Conservation (phyloP, 1,140 invertebrate species). For the Lethrus apterus region DNA sequence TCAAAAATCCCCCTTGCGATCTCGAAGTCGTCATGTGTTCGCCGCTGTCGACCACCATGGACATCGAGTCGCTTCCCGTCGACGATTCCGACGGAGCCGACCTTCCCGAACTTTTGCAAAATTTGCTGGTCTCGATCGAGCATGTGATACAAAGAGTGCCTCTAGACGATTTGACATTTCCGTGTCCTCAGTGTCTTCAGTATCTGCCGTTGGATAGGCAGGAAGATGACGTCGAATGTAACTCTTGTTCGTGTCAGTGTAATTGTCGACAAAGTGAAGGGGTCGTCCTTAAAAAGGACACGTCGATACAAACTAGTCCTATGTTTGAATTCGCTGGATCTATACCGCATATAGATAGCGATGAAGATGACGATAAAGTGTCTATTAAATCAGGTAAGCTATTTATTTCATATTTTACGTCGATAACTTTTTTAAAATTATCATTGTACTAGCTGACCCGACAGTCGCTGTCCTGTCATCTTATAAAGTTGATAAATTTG, state of each 20-base stretch:
- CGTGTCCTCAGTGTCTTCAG: conserved; percentile 48
- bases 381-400: conserved; percentile 39
- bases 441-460: too few relatives aligned
- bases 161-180: conserved; percentile 56
- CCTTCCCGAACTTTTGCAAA: conserved; percentile 53
- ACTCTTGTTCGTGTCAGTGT: conserved; percentile 32
- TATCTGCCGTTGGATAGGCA: conserved; percentile 38
- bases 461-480: too few relatives aligned
- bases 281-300: conserved; percentile 34
- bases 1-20: conserved; percentile 26
- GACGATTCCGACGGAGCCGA: conserved; percentile 43
- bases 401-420: too few relatives aligned
- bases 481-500: too few relatives aligned
- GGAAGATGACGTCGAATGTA: conserved; percentile 24
- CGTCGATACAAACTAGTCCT: conserved; percentile 44
- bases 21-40: conserved; percentile 38
- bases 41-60: conserved; percentile 24
- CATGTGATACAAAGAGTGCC: conserved; percentile 59
- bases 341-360: conserved; percentile 64
- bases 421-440: too few relatives aligned
- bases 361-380: conserved; percentile 56
- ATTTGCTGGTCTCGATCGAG: conserved; percentile 57
- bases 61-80: conserved; percentile 30
- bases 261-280: conserved; percentile 27
- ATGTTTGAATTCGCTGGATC: conserved; percentile 60